A percentile compares a stretch with the other conserved stretches of the same genome.
These are phyloP conservation scores for Contarinia nasturtii DNA, from an alignment of 1,140 invertebrate species.

Conservation along the genomic window DNA sequence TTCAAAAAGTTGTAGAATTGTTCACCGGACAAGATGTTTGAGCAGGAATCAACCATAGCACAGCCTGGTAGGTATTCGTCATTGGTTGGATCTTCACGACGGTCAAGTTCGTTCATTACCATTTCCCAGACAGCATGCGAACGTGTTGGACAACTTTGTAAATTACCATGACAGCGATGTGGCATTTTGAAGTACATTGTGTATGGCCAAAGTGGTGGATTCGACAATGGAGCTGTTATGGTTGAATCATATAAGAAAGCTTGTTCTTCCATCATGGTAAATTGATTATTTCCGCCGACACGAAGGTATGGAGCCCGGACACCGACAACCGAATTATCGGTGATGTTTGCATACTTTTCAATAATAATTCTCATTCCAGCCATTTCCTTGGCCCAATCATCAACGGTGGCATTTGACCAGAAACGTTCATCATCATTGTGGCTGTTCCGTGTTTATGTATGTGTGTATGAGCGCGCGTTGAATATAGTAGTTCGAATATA, in stretches of 20 bases:
- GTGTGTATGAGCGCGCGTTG: constrained; percentile 1
- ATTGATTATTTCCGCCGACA: constrained; percentile 91
- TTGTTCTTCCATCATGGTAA: constrained; percentile 95
- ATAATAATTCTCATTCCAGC: constrained; percentile 83
- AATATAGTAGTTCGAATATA: too few species aligned
- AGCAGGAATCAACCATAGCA: constrained; percentile 92
- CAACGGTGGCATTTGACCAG: constrained; percentile 83
- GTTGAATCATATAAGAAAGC: constrained; percentile 91
- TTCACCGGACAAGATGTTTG: constrained; percentile 79
- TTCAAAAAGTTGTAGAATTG: constrained; percentile 92
- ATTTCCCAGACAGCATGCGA: constrained; percentile 91
- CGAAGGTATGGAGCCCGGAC: constrained; percentile 81
- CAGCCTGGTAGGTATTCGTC: constrained; percentile 86
- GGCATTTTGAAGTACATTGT: constrained; percentile 96
- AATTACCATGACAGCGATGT: constrained; percentile 81
- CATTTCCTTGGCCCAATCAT: constrained; percentile 94
- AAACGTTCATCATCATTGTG: constrained; percentile 85
- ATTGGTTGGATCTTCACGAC: constrained; percentile 75
- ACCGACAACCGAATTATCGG: constrained; percentile 85
- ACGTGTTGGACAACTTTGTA: constrained; percentile 81
- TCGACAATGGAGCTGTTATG: constrained; percentile 79
- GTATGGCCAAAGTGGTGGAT: constrained; percentile 90
- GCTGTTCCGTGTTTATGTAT: constrained; percentile 22
- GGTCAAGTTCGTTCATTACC: constrained; percentile 92
- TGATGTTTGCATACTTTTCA: constrained; percentile 82